A percentile compares a stretch with the other conserved stretches of the same genome.
Evolutionary conservation across 1,140 invertebrate species (phyloP).

Genomic region (Amyelois transitella): DNA sequence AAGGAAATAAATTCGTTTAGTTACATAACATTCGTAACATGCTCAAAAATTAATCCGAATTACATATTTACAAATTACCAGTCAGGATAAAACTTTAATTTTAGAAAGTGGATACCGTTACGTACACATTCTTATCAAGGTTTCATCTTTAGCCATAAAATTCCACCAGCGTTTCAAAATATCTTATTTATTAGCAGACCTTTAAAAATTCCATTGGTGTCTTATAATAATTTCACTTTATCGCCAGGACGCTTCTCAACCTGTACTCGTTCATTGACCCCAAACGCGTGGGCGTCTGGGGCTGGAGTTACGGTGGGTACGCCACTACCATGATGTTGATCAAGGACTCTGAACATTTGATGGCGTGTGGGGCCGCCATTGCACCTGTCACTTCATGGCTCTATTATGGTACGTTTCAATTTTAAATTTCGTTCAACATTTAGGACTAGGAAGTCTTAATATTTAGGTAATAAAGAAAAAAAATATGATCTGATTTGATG

Average conservation of each 20-base stretch:
- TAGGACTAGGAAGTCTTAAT: too few species aligned
- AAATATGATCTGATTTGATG: too few species aligned
- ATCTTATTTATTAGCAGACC: too few species aligned
- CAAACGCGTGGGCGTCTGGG: conserved; percentile 86
- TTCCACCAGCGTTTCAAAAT: not conserved
- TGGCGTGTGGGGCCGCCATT: conserved; percentile 95
- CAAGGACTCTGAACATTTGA: conserved; percentile 80
- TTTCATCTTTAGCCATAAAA: not conserved
- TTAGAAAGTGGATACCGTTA: too few species aligned
- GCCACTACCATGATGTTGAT: conserved; percentile 88
- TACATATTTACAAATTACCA: too few species aligned
- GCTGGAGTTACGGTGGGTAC: conserved; percentile 97
- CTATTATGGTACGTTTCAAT: conserved; percentile 82
- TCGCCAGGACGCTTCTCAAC: conserved; percentile 76
- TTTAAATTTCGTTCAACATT: too few species aligned
- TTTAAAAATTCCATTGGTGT: not conserved
- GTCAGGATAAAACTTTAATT: too few species aligned
- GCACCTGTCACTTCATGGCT: conserved; percentile 93
- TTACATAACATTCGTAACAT: too few species aligned
- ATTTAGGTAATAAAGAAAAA: too few species aligned
- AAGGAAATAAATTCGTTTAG: too few species aligned
- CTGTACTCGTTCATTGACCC: conserved; percentile 79
- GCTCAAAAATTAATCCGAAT: too few species aligned
- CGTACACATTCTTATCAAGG: not conserved
- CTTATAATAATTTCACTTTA: conserved; percentile 4